Conservation (phyloP, 2,113 vertebrate genomes). For the Odobenus rosmarus region DNA sequence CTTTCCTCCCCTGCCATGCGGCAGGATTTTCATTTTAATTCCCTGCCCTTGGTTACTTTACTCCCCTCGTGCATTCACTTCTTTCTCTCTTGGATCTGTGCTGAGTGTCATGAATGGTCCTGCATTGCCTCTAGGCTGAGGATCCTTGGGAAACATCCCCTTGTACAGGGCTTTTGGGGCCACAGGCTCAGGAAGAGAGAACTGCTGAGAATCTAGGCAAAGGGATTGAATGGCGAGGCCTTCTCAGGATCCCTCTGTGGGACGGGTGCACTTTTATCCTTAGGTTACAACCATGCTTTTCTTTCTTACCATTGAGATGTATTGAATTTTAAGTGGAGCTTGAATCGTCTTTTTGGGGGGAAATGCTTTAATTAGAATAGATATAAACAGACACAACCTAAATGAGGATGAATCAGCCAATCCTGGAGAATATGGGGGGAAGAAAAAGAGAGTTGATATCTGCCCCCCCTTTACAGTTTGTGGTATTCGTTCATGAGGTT, state of each 20-base stretch:
- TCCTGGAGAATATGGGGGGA: conserved; percentile 57
- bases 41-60: neutral
- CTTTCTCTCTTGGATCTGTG: neutral
- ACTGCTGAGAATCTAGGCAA: conserved; percentile 11
- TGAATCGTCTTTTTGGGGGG: conserved; percentile 50
- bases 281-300: conserved; percentile 8
- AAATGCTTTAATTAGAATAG: conserved; percentile 57
- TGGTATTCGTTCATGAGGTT: conserved; percentile 32
- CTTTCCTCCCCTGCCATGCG: neutral
- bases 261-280: neutral
- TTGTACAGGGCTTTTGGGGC: neutral
- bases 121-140: neutral
- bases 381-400: conserved; percentile 64
- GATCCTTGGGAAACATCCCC: neutral
- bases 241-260: neutral
- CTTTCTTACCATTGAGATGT: conserved; percentile 47
- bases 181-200: neutral
- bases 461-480: neutral
- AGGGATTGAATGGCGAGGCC: neutral
- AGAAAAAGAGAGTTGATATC: neutral
- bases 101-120: neutral
- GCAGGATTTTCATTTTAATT: neutral
- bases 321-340: conserved; percentile 70
- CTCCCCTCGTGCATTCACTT: neutral
- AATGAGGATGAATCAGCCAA: conserved; percentile 63